phyloP scores from a whole-genome alignment of 2,797 vertebrate genomes.

The Smutsia gigantea region DNA sequence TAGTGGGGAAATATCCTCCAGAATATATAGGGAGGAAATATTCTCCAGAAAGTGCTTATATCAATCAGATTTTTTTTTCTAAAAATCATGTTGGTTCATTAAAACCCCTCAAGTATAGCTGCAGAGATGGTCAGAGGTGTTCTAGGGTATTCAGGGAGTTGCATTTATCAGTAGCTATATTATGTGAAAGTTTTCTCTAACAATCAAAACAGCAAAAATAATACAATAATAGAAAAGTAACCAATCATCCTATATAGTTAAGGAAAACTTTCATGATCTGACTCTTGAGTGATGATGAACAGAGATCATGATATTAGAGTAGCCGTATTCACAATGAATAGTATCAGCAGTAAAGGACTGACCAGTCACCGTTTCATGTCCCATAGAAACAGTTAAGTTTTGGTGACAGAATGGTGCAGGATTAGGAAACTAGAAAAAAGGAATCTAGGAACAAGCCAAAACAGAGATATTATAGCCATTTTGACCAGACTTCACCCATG shows the following conservation, averaged over 20 bases:
- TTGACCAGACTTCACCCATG: not conserved
- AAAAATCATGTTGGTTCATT: not conserved
- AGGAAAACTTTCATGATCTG: not conserved
- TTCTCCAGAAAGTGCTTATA: not conserved
- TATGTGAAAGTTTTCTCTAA: constrained; percentile 7
- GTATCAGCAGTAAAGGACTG: not conserved
- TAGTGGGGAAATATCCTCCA: not conserved
- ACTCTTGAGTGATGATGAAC: not conserved
- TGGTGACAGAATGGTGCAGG: not conserved
- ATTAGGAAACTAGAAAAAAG: not conserved
- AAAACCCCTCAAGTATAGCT: not conserved
- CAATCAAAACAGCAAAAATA: not conserved
- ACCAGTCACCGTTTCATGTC: not conserved
- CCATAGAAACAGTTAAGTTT: not conserved
- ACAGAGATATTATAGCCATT: not conserved
- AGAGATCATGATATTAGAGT: not conserved
- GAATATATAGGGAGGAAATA: not conserved
- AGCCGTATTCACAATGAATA: not conserved
- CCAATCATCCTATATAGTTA: not conserved
- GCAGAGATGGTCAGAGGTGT: not conserved
- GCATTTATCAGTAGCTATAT: not conserved
- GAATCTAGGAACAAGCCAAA: not conserved
- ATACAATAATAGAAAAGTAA: not conserved
- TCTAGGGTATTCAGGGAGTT: not conserved
- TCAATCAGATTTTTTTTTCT: not conserved